Evolutionary conservation across 30 jellyfish, hydroid and myxozoan species (phyloP).

Genomic region (Chironex yamaguchii): DNA sequence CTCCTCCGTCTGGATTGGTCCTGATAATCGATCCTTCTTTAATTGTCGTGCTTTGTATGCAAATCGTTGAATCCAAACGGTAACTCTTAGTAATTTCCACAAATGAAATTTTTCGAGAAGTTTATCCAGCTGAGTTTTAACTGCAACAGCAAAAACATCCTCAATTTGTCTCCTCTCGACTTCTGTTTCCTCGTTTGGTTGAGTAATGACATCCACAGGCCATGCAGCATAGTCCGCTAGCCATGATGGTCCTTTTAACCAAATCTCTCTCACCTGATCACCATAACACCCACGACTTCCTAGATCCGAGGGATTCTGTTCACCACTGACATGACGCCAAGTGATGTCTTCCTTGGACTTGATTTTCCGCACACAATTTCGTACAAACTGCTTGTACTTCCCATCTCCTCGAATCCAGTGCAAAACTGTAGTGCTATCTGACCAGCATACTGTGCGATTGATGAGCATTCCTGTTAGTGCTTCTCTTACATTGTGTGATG

Average conservation of each 20-base stretch:
- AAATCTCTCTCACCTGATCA: neutral
- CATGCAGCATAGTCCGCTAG: neutral
- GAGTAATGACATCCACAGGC: neutral
- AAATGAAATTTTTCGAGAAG: conserved; percentile 17
- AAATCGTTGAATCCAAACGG: conserved; percentile 66
- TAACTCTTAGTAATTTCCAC: conserved; percentile 25
- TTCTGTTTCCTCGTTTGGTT: neutral
- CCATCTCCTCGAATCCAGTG: conserved; percentile 41
- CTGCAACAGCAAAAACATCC: no score
- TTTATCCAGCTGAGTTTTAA: neutral
- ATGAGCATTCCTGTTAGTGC: conserved; percentile 1
- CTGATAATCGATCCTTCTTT: conserved; percentile 20
- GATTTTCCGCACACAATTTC: no score
- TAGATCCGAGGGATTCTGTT: conserved; percentile 21
- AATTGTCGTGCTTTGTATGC: conserved; percentile 22
- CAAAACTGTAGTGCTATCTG: conserved; percentile 42
- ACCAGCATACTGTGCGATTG: neutral
- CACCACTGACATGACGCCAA: neutral
- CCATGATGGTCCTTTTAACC: conserved; percentile 4
- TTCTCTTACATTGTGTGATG: conserved; percentile 23
- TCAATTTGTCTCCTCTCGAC: neutral
- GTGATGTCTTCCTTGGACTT: conserved; percentile 10
- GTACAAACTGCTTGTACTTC: conserved; percentile 5
- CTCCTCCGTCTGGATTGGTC: conserved; percentile 71
- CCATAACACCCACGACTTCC: conserved; percentile 10